Base-by-base conservation (phyloP, 2,797 vertebrate genomes). In the Jordanella pulchra region DNA sequence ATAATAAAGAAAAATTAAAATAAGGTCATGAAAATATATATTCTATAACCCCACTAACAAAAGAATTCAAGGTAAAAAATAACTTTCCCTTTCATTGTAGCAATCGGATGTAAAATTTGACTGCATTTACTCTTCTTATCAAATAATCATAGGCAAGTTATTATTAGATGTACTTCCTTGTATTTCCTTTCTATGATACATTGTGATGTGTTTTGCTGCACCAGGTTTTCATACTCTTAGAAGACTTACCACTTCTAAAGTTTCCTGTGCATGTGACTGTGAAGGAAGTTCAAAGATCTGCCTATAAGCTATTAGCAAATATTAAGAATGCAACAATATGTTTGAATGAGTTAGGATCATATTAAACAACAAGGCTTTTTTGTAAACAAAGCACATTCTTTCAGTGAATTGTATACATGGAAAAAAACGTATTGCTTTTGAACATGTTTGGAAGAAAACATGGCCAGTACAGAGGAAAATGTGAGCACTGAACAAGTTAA, bases 271-370 rank as follows among this genome's bases (percentile, higher is more conserved):
- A 21, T 60, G 35, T 9, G 25, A 27, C 1, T 70, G 18, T 25
- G 75, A 66, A 83, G 70, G 79, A 87, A 82, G 68, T 23, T 74
- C 44, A 65, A 13, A 53, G 6, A 28, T 14, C 53, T 47, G 39
- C 2, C 2, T 17, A 27, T 47, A 56, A 63, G 54, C 50, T 25
- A 12, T 21, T 25, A 10, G 25, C 13, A 3, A 58, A n/a, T 60
- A 51, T 18, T 78, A 28, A 35, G 23, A 4, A 65, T 72, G 39
- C 39, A 28, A 25, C 3, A 4, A 51, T 13, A 30, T 13, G 27
- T n/a, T 61, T 42, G 47, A 6, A 15, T 27, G 25, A 45, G 3
- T 28, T 53, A 23, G 23, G 44, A 55, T 3, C 13, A 18, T 27
- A 64, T 56, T 32, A 39, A 47, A 12, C 12, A 48, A 4, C 1